Evolutionary conservation across 1,140 invertebrate species (phyloP).

Genomic region (Drosophila punjabiensis): DNA sequence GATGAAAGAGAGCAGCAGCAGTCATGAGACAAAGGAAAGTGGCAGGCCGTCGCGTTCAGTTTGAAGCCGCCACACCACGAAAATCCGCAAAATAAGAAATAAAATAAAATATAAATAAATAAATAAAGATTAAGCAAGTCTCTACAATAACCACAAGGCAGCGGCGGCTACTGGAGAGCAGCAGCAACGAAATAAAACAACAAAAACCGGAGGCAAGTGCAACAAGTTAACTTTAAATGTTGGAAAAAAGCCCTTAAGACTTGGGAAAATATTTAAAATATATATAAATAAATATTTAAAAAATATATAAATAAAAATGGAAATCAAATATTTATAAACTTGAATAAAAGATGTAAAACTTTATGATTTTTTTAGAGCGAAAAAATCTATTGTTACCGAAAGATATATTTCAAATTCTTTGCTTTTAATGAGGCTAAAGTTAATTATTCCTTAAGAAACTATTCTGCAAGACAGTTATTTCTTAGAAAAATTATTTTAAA

Average conservation of each 20-base stretch:
- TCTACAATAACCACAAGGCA: slow-evolving; percentile 12
- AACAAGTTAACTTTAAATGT: not conserved
- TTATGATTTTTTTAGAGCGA: not conserved
- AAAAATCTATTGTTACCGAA: too few species aligned
- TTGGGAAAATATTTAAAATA: not conserved
- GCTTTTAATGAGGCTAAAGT: too few species aligned
- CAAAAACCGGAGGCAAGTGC: slow-evolving; percentile 65
- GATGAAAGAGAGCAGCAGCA: slow-evolving; percentile 36
- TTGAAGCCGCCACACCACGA: slow-evolving; percentile 50
- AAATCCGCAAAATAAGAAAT: slow-evolving; percentile 11
- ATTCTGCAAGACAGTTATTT: not conserved
- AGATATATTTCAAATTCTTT: too few species aligned
- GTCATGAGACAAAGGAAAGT: slow-evolving; percentile 76
- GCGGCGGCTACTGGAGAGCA: slow-evolving; percentile 30
- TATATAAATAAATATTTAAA: not conserved
- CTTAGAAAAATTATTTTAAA: too few species aligned
- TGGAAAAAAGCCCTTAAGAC: not conserved
- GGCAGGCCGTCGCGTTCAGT: slow-evolving; percentile 62
- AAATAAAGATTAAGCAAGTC: slow-evolving; percentile 8
- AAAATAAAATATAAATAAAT: slow-evolving; percentile 22
- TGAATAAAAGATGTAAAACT: not conserved
- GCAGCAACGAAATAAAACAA: slow-evolving; percentile 26
- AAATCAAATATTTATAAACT: not conserved
- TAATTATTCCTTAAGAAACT: not conserved
- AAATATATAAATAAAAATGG: not conserved